Evolutionary conservation across 2,797 vertebrate genomes (phyloP), one percentile per base, ranked within the genome.

Genomic region (Botia kubotai): DNA sequence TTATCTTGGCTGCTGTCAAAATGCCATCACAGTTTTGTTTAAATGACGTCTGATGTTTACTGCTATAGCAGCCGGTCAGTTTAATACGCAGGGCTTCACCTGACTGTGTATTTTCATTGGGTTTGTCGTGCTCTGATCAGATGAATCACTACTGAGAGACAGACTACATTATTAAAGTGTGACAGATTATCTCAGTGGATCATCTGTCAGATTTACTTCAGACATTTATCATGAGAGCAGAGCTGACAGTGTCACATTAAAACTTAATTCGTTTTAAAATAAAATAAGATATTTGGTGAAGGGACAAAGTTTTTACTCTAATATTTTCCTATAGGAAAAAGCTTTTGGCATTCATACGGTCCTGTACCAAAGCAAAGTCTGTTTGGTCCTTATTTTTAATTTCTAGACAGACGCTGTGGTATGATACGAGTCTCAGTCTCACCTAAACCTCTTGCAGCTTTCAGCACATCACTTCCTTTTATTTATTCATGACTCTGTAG

Each of bases 401-500:
- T 69, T 80, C 12, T n/a, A 80, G 10, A 71, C 19, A 4, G 43
- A 19, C 75, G 17, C 23, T 62, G 48, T 29, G 21, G 39, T 53
- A 53, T 82, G 53, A 68, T 46, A 55, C n/a, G n/a, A 53, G 39
- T 17, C 39, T 10, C 48, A 17, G 46, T 43, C 21, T 62, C 16
- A 36, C 21, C 17, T 26, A 60, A 17, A 29, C 29, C 70, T 80
- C 73, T 72, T 48, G 3, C 36, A 39, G 77, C 48, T 29, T 29
- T 36, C 33, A 36, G 77, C 48, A 83, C 72, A 84, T 82, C 7
- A 78, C 79, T 74, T 48, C 26, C 23, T n/a, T 74, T 85, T 75
- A 65, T 83, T 85, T 86, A 87, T 86, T 86, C 43, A 86, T 43
- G 21, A 71, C 16, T 69, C 70, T 72, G 73, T 65, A 70, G 68